A percentile compares a stretch with the other conserved stretches of the same genome.
Conservation (phyloP, 2,888 invertebrate genomes). For the Parnassius glacialis region DNA sequence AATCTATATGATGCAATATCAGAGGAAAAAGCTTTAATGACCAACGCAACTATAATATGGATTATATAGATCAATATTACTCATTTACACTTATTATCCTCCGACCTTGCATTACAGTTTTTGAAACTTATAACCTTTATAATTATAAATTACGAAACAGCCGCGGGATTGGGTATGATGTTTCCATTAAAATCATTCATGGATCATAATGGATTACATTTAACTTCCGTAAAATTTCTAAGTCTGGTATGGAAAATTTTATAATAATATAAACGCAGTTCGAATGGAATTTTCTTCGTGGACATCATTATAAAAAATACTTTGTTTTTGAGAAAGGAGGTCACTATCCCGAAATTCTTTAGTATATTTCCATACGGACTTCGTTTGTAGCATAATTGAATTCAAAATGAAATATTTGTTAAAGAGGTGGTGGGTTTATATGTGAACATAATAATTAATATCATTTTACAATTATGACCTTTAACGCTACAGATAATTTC, state of each 20-base stretch:
- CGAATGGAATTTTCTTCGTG: conserved; percentile 40
- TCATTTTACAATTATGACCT: conserved; percentile 34
- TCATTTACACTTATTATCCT: conserved; percentile 27
- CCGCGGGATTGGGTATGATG: conserved; percentile 36
- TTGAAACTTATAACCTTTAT: conserved; percentile 22
- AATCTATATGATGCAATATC: conserved; percentile 57
- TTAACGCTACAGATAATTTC: conserved; percentile 49
- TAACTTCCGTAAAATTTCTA: conserved; percentile 2
- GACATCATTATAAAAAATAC: conserved; percentile 32
- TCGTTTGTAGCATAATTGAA: conserved; percentile 9
- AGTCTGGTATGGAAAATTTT: conserved; percentile 40
- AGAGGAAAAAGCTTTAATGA: conserved; percentile 40
- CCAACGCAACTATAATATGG: not conserved
- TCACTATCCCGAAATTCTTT: conserved; percentile 20
- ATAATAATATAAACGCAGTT: conserved; percentile 33
- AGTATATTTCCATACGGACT: conserved; percentile 18
- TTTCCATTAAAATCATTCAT: conserved; percentile 45
- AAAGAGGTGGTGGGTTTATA: conserved; percentile 24
- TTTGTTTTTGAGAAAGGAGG: conserved; percentile 14
- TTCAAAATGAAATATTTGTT: conserved; percentile 8
- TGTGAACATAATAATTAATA: conserved; percentile 5
- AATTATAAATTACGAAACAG: conserved; percentile 19
- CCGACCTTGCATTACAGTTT: conserved; percentile 37
- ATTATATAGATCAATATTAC: not conserved
- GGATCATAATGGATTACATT: conserved; percentile 1